These are phyloP conservation scores for Laupala kohalensis DNA, from an alignment of 1,140 invertebrate genomes.

Conservation along the genomic window DNA sequence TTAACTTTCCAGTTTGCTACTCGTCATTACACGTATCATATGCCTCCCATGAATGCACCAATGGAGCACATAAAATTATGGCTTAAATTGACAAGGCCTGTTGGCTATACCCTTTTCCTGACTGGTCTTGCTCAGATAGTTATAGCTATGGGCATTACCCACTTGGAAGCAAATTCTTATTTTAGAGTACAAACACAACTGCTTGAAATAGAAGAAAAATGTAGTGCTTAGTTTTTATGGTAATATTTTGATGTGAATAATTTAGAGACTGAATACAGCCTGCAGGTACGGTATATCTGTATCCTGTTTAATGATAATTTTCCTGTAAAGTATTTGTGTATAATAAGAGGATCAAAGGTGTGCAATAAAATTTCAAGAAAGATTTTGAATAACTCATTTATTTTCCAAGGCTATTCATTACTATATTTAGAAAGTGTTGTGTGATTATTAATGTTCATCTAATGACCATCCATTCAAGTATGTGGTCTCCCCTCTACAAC, in stretches of 20 bases:
- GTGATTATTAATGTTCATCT: slow-evolving; percentile 7
- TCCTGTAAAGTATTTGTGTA: background rate
- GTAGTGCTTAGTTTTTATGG: background rate
- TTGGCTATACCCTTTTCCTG: slow-evolving; percentile 19
- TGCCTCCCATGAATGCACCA: slow-evolving; percentile 29
- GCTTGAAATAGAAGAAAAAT: background rate
- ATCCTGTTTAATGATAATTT: background rate
- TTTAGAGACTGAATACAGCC: background rate
- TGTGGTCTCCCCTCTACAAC: slow-evolving; percentile 7
- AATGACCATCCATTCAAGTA: slow-evolving; percentile 8
- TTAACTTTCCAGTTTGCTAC: slow-evolving; percentile 30
- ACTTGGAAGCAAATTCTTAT: background rate
- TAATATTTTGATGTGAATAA: background rate
- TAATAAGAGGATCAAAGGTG: background rate
- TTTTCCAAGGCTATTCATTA: slow-evolving; percentile 2
- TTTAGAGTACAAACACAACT: background rate
- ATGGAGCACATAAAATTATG: slow-evolving; percentile 26
- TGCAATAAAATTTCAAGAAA: background rate
- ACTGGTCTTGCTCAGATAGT: background rate
- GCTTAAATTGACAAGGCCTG: slow-evolving; percentile 24
- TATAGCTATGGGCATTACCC: background rate
- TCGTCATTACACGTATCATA: slow-evolving; percentile 28
- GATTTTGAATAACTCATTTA: background rate
- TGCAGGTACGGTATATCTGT: background rate
- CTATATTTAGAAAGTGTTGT: slow-evolving; percentile 8